A percentile compares a stretch with the other conserved stretches of the same genome.
Conservation (phyloP, 2,797 vertebrate species). For the Pipistrellus kuhlii region DNA sequence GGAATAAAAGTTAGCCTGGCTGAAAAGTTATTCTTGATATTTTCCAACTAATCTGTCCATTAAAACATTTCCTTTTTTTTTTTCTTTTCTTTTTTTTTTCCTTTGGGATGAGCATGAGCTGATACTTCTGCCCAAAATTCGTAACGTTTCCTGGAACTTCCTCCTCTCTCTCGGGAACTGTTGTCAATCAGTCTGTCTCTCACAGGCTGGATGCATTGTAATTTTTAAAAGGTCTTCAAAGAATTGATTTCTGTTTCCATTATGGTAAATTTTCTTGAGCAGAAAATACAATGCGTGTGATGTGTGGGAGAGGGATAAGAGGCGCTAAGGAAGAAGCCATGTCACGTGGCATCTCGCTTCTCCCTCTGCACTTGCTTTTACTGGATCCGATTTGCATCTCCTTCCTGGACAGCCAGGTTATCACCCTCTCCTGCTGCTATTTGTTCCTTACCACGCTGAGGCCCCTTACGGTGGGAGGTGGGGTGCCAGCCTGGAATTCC, state of each 20-base stretch:
- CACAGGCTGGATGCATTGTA: constrained; percentile 10
- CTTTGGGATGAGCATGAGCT: neutral
- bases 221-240: constrained; percentile 73
- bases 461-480: rapidly evolving
- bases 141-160: constrained; percentile 63
- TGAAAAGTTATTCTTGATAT: constrained; percentile 35
- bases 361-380: neutral
- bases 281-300: constrained; percentile 55
- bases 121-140: neutral
- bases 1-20: neutral
- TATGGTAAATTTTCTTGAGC: constrained; percentile 67
- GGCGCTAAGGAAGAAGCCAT: constrained; percentile 35
- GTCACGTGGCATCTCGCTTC: constrained; percentile 46
- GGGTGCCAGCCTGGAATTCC: neutral
- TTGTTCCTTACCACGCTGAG: neutral
- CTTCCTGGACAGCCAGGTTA: constrained; percentile 43
- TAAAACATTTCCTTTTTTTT: neutral
- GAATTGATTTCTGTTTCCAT: constrained; percentile 71
- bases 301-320: constrained; percentile 14
- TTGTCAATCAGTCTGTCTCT: constrained; percentile 56
- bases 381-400: constrained; percentile 23
- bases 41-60: neutral
- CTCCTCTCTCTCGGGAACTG: neutral
- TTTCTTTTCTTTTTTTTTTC: neutral
- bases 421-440: neutral